Conservation (phyloP, 2,113 vertebrate genomes). For the Ovis aries region ARS-UI_Ramb_v3.0 NC_056056.1:137496001-137496500, state of each 20-base stretch:
- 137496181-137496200: neutral
- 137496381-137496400: slow-evolving; percentile 27
- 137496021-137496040: slow-evolving; percentile 58
- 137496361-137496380: slow-evolving; percentile 22
- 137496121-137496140: slow-evolving; percentile 17
- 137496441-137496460: neutral
- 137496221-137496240: slow-evolving; percentile 8
- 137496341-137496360: slow-evolving; percentile 42
- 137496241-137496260: neutral
- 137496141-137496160: neutral
- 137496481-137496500: slow-evolving; percentile 40
- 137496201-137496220: neutral
- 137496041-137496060: slow-evolving; percentile 64
- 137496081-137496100: slow-evolving; percentile 33
- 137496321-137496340: slow-evolving; percentile 12
- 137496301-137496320: neutral
- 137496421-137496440: neutral
- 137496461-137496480: slow-evolving; percentile 16
- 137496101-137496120: slow-evolving; percentile 16
- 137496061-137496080: slow-evolving; percentile 58
- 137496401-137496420: slow-evolving; percentile 25
- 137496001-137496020: slow-evolving; percentile 58
- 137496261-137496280: slow-evolving; percentile 9
- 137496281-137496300: neutral
- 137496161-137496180: neutral